Conservation (phyloP, 2,888 invertebrate species). For the Vanessa cardui region DNA sequence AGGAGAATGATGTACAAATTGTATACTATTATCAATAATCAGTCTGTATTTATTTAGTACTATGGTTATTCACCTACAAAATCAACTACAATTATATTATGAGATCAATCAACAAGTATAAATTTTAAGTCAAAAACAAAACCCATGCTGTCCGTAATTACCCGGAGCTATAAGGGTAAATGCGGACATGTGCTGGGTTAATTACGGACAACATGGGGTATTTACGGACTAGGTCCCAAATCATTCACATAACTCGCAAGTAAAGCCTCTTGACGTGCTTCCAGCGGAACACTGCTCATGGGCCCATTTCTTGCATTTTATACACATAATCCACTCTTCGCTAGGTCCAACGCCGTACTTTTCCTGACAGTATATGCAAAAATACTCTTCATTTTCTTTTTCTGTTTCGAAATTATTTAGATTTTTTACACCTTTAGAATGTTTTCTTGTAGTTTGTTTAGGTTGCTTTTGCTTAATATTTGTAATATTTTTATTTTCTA, state of each 20-base stretch:
- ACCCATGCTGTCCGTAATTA: neutral
- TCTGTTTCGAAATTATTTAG: conserved; percentile 24
- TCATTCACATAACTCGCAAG: conserved; percentile 26
- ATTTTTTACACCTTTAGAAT: conserved; percentile 26
- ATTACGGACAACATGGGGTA: conserved; percentile 32
- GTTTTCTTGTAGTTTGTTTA: conserved; percentile 19
- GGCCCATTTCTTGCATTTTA: conserved; percentile 4
- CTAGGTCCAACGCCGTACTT: conserved; percentile 2
- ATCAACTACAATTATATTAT: conserved; percentile 3
- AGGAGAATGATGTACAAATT: neutral
- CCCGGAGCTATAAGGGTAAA: conserved; percentile 13
- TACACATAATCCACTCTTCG: conserved; percentile 1
- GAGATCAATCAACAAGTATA: neutral
- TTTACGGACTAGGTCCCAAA: conserved; percentile 29
- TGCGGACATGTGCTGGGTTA: conserved; percentile 26
- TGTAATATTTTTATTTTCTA: conserved; percentile 1
- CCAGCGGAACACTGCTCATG: conserved; percentile 29
- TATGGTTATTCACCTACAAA: neutral
- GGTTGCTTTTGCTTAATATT: neutral
- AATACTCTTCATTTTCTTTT: conserved; percentile 24
- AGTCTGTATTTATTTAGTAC: conserved; percentile 1
- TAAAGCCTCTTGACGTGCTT: conserved; percentile 20
- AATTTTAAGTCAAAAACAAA: conserved; percentile 5
- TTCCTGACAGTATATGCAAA: conserved; percentile 29
- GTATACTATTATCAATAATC: neutral